phyloP scores from a whole-genome alignment of 1,140 invertebrate species.

The Brachionus asplanchnoidis region DNA sequence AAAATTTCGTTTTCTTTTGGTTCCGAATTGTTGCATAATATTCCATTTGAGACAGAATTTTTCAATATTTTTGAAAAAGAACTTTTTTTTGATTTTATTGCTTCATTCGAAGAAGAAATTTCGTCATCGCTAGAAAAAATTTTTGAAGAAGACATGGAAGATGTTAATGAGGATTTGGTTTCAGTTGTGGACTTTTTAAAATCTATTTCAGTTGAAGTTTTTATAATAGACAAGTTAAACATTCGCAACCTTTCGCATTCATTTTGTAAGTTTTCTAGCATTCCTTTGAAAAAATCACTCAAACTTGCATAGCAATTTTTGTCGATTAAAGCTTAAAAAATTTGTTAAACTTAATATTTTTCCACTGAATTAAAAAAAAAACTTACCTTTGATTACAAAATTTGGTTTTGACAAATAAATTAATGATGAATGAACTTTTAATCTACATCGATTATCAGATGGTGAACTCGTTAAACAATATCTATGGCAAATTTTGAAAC shows the following conservation, averaged over 20 bases:
- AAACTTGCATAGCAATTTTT: conserved; percentile 29
- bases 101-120: not conserved
- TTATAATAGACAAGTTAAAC: not conserved
- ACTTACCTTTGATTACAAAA: conserved; percentile 22
- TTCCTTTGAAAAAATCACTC: not conserved
- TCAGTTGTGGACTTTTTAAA: not conserved
- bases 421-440: not conserved
- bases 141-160: not conserved
- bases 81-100: not conserved
- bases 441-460: not conserved
- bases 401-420: conserved; percentile 14
- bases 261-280: not conserved
- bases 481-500: conserved; percentile 12
- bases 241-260: not conserved
- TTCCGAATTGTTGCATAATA: not conserved
- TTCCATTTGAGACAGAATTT: not conserved
- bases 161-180: not conserved
- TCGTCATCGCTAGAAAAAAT: not conserved
- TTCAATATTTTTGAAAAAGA: not conserved
- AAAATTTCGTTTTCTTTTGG: not conserved
- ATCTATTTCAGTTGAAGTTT: not conserved
- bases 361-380: not conserved
- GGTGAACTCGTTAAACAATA: conserved; percentile 8
- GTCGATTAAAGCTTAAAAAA: conserved; percentile 21
- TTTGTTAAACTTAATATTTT: not conserved